phyloP scores from a whole-genome alignment of 2,113 vertebrate species.

The Onychostruthus taczanowskii region DNA sequence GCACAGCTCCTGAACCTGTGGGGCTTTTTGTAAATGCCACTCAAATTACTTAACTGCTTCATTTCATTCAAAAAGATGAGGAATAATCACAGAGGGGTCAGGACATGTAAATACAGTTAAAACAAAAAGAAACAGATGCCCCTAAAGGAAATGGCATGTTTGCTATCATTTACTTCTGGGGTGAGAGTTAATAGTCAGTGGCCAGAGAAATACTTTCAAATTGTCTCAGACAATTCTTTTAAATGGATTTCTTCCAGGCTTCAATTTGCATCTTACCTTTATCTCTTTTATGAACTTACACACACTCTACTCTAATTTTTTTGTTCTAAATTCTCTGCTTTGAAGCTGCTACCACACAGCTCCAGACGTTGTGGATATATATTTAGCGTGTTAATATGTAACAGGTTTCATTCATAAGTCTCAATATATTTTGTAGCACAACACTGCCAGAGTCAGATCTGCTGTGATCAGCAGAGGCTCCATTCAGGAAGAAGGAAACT shows the following conservation, averaged over 20 bases:
- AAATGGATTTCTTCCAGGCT: neutral
- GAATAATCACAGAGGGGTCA: neutral
- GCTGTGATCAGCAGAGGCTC: neutral
- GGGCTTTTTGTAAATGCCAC: neutral
- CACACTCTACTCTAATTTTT: neutral
- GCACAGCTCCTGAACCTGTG: neutral
- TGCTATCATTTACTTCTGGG: neutral
- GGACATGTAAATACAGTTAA: neutral
- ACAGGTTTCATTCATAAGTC: conserved; percentile 28
- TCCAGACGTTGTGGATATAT: neutral
- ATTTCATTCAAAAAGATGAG: neutral
- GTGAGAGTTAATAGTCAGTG: neutral
- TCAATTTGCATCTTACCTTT: neutral
- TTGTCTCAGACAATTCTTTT: neutral
- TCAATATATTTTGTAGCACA: neutral
- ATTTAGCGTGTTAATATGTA: neutral
- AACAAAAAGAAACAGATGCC: neutral
- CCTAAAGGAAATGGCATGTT: neutral
- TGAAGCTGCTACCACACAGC: neutral
- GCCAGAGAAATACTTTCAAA: neutral
- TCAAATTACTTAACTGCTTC: neutral
- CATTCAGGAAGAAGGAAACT: neutral
- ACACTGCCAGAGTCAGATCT: neutral
- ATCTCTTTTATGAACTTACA: neutral
- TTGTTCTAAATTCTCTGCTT: neutral